phyloP scores from a whole-genome alignment of 2,113 vertebrate species.

The Sebastes schlegelii region DNA sequence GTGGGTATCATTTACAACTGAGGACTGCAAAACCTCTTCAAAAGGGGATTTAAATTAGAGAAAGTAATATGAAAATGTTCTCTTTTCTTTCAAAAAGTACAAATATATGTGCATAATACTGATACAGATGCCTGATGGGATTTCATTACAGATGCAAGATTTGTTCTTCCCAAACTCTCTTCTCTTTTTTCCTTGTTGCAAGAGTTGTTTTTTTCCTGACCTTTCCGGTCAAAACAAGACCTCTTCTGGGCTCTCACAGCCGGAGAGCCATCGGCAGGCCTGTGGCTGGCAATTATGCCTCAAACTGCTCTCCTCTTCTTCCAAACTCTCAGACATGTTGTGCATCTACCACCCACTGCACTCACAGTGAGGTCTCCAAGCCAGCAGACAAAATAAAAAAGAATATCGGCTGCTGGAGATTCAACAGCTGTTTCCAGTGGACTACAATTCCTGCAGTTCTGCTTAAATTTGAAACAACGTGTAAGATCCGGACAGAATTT shows the following conservation, averaged over 20 bases:
- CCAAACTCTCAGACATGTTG: constrained; percentile 59
- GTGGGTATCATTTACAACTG: constrained; percentile 58
- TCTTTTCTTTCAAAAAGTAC: constrained; percentile 48
- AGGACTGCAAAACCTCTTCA: constrained; percentile 46
- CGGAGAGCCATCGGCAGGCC: constrained; percentile 50
- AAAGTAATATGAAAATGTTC: constrained; percentile 45
- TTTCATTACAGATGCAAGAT: constrained; percentile 66
- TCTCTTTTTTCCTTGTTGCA: constrained; percentile 29
- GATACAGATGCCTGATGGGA: constrained; percentile 59
- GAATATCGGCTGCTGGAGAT: constrained; percentile 15
- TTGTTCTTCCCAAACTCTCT: constrained; percentile 53
- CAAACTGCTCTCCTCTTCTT: constrained; percentile 56
- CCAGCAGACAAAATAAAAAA: constrained; percentile 39
- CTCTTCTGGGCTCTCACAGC: constrained; percentile 49
- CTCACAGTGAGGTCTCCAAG: constrained; percentile 51
- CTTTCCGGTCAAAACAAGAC: constrained; percentile 59
- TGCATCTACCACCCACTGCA: constrained; percentile 61
- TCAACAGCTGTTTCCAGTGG: constrained; percentile 27
- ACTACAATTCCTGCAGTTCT: background rate
- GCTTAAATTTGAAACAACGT: background rate
- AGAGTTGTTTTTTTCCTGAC: constrained; percentile 61
- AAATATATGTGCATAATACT: constrained; percentile 66
- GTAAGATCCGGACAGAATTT: background rate
- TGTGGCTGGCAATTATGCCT: constrained; percentile 68
- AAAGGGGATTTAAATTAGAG: constrained; percentile 55